These are phyloP conservation scores for Allophyes oxyacanthae DNA, from an alignment of 2,888 invertebrate species.

Conservation along the genomic window DNA sequence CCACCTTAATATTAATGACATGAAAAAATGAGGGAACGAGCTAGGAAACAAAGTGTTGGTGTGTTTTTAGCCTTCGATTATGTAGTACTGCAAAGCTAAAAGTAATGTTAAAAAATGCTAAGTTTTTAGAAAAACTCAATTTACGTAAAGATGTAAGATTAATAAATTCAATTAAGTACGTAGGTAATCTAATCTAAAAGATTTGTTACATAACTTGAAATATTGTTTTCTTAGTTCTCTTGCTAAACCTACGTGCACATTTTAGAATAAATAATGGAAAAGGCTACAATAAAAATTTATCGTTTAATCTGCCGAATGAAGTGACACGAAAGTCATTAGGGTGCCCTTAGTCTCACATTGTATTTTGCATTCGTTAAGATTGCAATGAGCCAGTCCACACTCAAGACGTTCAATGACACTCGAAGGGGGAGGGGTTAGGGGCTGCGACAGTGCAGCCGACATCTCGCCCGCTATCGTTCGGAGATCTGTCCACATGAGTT, in stretches of 20 bases:
- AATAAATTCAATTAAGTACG: too few species aligned
- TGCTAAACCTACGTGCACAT: too few species aligned
- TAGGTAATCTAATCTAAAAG: too few species aligned
- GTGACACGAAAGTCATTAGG: slow-evolving; percentile 62
- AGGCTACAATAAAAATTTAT: slow-evolving; percentile 39
- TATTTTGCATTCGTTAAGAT: slow-evolving; percentile 74
- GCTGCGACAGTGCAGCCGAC: slow-evolving; percentile 82
- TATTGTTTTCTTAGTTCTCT: background rate
- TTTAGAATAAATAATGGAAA: background rate
- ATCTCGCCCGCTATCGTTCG: slow-evolving; percentile 80
- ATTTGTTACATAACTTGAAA: too few species aligned
- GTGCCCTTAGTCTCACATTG: slow-evolving; percentile 71
- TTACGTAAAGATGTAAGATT: slow-evolving; percentile 3
- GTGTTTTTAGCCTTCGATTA: slow-evolving; percentile 7
- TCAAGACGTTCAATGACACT: slow-evolving; percentile 83
- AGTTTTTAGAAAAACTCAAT: slow-evolving; percentile 11
- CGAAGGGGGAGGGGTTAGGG: slow-evolving; percentile 66
- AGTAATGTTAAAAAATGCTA: background rate
- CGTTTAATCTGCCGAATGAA: slow-evolving; percentile 57
- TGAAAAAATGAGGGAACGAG: background rate
- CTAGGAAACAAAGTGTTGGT: background rate
- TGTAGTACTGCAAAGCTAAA: slow-evolving; percentile 2
- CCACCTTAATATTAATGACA: slow-evolving; percentile 2
- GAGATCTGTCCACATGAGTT: slow-evolving; percentile 77
- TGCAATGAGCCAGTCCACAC: slow-evolving; percentile 65